Conservation (phyloP, 2,888 invertebrate genomes). For the Parnassius orleans region DNA sequence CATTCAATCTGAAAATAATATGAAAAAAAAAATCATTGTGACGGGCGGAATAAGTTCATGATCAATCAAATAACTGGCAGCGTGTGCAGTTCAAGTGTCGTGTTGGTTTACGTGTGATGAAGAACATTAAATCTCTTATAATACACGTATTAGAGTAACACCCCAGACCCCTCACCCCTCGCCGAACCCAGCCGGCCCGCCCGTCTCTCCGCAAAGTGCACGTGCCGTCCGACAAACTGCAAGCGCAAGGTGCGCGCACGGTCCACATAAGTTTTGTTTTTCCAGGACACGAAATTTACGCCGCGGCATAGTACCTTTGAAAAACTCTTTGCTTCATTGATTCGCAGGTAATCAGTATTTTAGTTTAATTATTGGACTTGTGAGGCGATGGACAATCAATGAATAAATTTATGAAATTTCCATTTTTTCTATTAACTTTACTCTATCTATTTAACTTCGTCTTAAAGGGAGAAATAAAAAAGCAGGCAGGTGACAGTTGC, state of each 20-base stretch:
- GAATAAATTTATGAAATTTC: not conserved
- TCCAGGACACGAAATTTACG: constrained; percentile 5
- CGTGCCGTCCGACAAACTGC: no score
- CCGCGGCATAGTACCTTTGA: no score
- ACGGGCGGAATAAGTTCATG: constrained; percentile 1
- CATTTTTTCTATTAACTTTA: no score
- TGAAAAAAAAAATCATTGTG: no score
- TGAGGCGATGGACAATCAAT: not conserved
- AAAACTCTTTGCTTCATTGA: not conserved
- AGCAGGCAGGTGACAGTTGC: not conserved
- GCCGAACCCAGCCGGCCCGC: constrained; percentile 5
- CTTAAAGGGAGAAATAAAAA: not conserved
- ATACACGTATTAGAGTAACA: constrained; percentile 11
- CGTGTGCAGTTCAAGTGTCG: constrained; percentile 22
- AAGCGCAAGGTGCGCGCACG: not conserved
- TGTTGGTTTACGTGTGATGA: constrained; percentile 17
- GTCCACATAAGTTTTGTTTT: not conserved
- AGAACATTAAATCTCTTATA: constrained; percentile 9
- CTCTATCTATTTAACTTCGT: not conserved
- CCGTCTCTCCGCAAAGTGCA: constrained; percentile 2
- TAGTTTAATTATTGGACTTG: not conserved
- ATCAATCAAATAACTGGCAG: constrained; percentile 1
- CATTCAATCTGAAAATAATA: no score
- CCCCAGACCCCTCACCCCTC: not conserved
- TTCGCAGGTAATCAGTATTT: not conserved